Base-by-base conservation (phyloP, 1,140 invertebrate species). In the Drosophila tsacasi region DNA sequence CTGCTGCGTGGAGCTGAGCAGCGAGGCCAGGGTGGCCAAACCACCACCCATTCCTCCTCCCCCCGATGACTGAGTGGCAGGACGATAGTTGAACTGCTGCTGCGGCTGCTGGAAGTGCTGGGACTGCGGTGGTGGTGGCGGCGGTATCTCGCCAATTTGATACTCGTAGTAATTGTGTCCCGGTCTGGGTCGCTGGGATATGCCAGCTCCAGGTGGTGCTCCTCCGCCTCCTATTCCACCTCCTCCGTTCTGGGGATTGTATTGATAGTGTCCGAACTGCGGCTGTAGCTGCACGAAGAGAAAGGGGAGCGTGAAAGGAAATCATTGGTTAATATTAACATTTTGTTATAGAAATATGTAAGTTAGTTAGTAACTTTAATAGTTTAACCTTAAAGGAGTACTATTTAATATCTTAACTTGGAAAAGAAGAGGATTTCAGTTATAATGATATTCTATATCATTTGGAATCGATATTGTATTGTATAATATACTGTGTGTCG, bases 151-250 rank as follows among this genome's bases (percentile, higher is more conserved):
- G 19, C 91, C 89, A 79, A 92, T 86, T 79, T 92, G 91, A 81
- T 92, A 92, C 74, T 91, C 73, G 79, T 92, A 91, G 79, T 92
- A 92, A 91, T 92, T 92, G 72, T 84, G 75, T 69, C 67, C 74
- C 54, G 77, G 76, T 64, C 83, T 79, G 44, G 72, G 71, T 46
- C 76, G 80, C 52, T 80, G 74, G 35, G 64, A 65, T 50, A 63
- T 54, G 10, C 54, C 58, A 23, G 65, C 54, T 67, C 77, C 61
- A 37, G 46, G 23, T 30, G 54, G 40, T 42, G 23, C 39, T 39
- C 37, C 37, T 4, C 30, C 47, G 27, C 9, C 35, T 44, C 12
- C 46, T 49, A n/a, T n/a, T n/a, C n/a, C n/a, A n/a, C 23, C 35
- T 27, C 40, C 57, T 21, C 21, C 67, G 21, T 35, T 60, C 30